These are phyloP conservation scores for Tachuris rubrigastra DNA, from an alignment of 2,113 vertebrate species.

Conservation along the genomic window DNA sequence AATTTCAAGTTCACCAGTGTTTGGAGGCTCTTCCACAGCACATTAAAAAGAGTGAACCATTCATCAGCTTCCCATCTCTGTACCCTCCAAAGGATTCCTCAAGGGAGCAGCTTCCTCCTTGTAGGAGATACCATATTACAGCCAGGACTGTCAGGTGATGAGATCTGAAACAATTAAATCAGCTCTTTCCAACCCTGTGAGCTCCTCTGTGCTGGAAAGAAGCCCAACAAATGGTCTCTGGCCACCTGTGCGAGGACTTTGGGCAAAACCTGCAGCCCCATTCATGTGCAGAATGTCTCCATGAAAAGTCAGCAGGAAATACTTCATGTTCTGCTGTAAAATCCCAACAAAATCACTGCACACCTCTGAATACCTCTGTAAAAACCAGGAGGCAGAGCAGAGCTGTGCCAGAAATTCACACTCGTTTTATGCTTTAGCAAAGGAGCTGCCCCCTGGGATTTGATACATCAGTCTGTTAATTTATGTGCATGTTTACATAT, in stretches of 20 bases:
- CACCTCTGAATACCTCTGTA: not conserved
- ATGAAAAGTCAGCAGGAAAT: rapidly evolving
- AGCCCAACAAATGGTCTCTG: not conserved
- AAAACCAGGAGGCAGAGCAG: not conserved
- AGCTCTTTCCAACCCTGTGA: not conserved
- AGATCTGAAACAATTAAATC: not conserved
- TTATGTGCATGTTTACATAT: not conserved
- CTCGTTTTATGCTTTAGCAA: not conserved
- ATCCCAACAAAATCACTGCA: not conserved
- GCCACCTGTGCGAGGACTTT: not conserved
- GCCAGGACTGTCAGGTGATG: not conserved
- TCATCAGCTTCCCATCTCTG: not conserved
- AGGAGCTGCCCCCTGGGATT: not conserved
- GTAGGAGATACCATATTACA: not conserved
- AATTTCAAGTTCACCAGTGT: not conserved
- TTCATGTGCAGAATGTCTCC: rapidly evolving
- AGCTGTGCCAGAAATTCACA: not conserved
- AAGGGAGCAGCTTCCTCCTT: not conserved
- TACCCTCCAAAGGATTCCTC: not conserved
- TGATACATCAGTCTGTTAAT: not conserved
- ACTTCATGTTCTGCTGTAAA: not conserved
- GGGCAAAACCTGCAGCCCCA: not conserved
- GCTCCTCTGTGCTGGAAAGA: not conserved
- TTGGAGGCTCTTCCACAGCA: not conserved
- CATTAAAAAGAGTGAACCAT: not conserved